These are phyloP conservation scores for Sander vitreus DNA, from an alignment of 2,113 vertebrate species.

Conservation along the genomic window DNA sequence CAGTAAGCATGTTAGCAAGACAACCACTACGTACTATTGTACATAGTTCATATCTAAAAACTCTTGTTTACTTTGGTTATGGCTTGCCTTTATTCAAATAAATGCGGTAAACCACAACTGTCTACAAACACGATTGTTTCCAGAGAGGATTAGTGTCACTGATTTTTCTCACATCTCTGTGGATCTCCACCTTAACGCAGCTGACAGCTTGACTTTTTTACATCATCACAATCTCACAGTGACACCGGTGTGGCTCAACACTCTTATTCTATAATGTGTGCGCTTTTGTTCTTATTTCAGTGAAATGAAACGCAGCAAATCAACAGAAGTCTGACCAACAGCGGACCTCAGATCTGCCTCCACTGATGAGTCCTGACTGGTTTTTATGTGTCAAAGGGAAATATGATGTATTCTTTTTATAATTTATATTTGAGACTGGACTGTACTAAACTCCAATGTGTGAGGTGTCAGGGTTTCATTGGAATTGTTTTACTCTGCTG, in stretches of 20 bases:
- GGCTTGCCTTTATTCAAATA: background rate
- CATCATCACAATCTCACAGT: background rate
- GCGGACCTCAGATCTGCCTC: conserved; percentile 3
- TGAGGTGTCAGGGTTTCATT: background rate
- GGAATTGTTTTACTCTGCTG: background rate
- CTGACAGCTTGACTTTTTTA: background rate
- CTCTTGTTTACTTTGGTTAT: background rate
- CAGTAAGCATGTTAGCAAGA: background rate
- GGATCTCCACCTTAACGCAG: background rate
- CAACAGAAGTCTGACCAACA: conserved; percentile 61
- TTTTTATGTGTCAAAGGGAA: background rate
- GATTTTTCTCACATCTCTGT: background rate
- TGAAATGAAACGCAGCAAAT: conserved; percentile 29
- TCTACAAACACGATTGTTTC: too few species aligned
- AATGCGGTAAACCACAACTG: background rate
- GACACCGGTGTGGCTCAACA: background rate
- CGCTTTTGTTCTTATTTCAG: conserved; percentile 41
- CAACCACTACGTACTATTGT: background rate
- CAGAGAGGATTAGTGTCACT: background rate
- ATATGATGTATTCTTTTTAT: background rate
- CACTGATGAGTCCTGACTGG: background rate
- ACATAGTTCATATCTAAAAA: background rate
- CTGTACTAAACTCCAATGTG: background rate
- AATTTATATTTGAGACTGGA: background rate
- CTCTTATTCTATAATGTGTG: background rate